These are phyloP conservation scores for Ochropleura plecta DNA, from an alignment of 2,888 invertebrate species.

Conservation along the genomic window DNA sequence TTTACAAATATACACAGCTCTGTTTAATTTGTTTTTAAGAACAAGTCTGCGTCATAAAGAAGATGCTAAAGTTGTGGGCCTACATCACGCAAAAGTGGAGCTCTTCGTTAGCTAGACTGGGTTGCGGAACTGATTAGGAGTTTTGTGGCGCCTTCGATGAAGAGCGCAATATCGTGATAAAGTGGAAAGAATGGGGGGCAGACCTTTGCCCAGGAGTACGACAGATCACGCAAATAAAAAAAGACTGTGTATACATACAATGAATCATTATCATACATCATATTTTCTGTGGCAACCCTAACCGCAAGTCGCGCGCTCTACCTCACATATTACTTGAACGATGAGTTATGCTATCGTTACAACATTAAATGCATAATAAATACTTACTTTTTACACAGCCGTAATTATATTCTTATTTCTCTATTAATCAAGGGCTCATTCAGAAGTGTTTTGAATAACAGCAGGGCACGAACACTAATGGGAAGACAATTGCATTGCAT, in stretches of 20 bases:
- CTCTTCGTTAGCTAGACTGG: too few relatives aligned
- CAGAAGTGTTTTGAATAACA: conserved; percentile 1
- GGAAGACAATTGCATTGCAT: not conserved
- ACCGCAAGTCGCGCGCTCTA: conserved; percentile 19
- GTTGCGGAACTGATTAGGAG: too few relatives aligned
- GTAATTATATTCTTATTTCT: conserved; percentile 35
- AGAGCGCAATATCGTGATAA: too few relatives aligned
- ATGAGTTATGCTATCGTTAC: conserved; percentile 66
- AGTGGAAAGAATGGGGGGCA: too few relatives aligned
- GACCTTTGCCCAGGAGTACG: too few relatives aligned
- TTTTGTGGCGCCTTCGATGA: too few relatives aligned
- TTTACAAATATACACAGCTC: not conserved
- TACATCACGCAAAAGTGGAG: too few relatives aligned
- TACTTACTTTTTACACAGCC: conserved; percentile 45
- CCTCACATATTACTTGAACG: conserved; percentile 40
- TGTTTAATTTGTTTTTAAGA: not conserved
- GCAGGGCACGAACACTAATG: too few relatives aligned
- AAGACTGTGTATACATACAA: too few relatives aligned
- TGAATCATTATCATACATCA: too few relatives aligned
- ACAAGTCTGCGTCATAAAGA: not conserved
- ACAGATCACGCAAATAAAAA: too few relatives aligned
- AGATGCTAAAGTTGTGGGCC: too few relatives aligned
- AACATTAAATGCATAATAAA: conserved; percentile 58
- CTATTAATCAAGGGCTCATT: conserved; percentile 11
- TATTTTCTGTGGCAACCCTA: conserved; percentile 45